phyloP scores from a whole-genome alignment of 2,113 vertebrate genomes.

The Brachypodius melanocephalos region DNA sequence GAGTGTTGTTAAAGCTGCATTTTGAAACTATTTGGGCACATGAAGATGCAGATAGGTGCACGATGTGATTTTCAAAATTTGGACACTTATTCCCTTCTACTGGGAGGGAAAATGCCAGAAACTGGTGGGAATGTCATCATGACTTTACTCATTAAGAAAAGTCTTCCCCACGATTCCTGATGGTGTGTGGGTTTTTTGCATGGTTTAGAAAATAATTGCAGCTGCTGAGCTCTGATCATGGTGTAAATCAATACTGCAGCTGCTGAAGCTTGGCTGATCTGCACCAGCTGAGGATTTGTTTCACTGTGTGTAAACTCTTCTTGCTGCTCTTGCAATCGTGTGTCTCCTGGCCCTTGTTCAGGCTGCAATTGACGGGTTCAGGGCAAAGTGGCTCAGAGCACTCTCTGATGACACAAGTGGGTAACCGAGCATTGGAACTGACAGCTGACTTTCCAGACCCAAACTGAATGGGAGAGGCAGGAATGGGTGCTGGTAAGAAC shows the following conservation, averaged over 20 bases:
- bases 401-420: not conserved
- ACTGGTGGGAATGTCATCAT: not conserved
- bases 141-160: not conserved
- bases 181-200: not conserved
- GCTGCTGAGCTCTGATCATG: not conserved
- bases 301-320: not conserved
- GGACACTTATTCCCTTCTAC: not conserved
- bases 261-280: not conserved
- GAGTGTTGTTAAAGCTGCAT: not conserved
- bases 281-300: conserved; percentile 9
- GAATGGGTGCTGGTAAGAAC: not conserved
- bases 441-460: not conserved
- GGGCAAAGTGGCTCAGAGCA: not conserved
- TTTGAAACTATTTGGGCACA: not conserved
- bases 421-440: not conserved
- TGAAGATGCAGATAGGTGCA: not conserved
- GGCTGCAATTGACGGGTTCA: conserved; percentile 1
- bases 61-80: not conserved
- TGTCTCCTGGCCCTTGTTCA: not conserved
- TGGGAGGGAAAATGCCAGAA: not conserved
- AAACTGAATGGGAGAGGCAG: not conserved
- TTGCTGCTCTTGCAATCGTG: not conserved
- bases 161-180: not conserved
- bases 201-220: conserved; percentile 5
- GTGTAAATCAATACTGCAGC: not conserved